These are phyloP conservation scores for Microctenopoma stevenorrisi DNA, from an alignment of 2,797 vertebrate species.

Conservation along the genomic window DNA sequence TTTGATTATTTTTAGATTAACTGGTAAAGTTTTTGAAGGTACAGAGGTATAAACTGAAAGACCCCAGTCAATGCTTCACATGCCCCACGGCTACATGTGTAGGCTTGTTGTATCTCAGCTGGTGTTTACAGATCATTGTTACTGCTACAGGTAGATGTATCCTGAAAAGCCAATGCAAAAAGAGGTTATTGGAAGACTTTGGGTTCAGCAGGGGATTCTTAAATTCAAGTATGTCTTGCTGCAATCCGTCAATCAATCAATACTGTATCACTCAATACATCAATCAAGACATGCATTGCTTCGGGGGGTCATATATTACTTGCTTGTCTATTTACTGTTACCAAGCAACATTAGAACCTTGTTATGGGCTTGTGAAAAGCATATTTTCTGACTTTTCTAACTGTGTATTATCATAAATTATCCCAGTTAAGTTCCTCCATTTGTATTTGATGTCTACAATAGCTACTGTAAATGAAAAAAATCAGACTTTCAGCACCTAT, in stretches of 20 bases:
- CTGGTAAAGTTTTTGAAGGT: conserved; percentile 4
- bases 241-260: background rate
- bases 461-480: background rate
- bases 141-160: conserved; percentile 24
- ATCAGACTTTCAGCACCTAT: conserved; percentile 29
- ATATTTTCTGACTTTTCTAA: background rate
- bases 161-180: conserved; percentile 9
- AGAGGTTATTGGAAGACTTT: conserved; percentile 45
- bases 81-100: conserved; percentile 2
- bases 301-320: conserved; percentile 16
- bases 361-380: background rate
- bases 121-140: conserved; percentile 17
- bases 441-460: conserved; percentile 4
- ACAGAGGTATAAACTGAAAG: conserved; percentile 26
- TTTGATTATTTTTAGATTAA: conserved; percentile 24
- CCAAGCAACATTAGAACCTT: conserved; percentile 8
- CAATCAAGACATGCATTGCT: conserved; percentile 13
- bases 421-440: background rate
- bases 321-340: conserved; percentile 15
- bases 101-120: conserved; percentile 17
- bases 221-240: conserved; percentile 8
- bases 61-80: background rate
- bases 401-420: background rate
- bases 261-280: background rate
- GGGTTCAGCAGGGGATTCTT: conserved; percentile 6